phyloP scores from a whole-genome alignment of 2,797 vertebrate species.

The Sebastes vulpes region DNA sequence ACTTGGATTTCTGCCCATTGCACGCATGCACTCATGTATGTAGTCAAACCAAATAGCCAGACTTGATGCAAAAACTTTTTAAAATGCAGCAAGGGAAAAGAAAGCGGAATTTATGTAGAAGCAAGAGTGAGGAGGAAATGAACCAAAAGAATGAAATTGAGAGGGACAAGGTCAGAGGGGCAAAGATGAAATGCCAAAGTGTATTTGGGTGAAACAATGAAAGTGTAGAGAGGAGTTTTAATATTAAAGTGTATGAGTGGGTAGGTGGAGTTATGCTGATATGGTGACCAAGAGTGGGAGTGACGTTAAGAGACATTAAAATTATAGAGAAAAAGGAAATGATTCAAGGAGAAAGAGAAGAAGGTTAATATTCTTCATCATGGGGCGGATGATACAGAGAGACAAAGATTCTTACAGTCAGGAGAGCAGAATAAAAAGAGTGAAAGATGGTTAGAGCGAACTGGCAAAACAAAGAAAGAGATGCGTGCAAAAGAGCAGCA shows the following conservation, averaged over 20 bases:
- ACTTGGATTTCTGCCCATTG: neutral
- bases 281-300: neutral
- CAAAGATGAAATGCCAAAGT: slow-evolving; percentile 29
- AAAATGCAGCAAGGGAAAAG: neutral
- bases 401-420: neutral
- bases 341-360: neutral
- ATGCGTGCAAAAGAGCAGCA: neutral
- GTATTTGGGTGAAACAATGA: slow-evolving; percentile 24
- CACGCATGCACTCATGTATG: neutral
- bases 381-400: neutral
- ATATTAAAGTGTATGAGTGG: neutral
- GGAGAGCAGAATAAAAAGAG: slow-evolving; percentile 8
- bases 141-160: slow-evolving; percentile 1
- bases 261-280: neutral
- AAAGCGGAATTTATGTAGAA: neutral
- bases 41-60: neutral
- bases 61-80: neutral
- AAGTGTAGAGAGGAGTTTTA: slow-evolving; percentile 1
- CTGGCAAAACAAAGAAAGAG: slow-evolving; percentile 9
- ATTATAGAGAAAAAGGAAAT: neutral
- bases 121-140: neutral
- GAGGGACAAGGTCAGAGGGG: slow-evolving; percentile 14
- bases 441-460: neutral
- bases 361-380: slow-evolving; percentile 18
- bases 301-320: slow-evolving; percentile 12